Evolutionary conservation across 2,888 invertebrate genomes (phyloP).

Genomic region (Eupeodes latifasciatus): DNA sequence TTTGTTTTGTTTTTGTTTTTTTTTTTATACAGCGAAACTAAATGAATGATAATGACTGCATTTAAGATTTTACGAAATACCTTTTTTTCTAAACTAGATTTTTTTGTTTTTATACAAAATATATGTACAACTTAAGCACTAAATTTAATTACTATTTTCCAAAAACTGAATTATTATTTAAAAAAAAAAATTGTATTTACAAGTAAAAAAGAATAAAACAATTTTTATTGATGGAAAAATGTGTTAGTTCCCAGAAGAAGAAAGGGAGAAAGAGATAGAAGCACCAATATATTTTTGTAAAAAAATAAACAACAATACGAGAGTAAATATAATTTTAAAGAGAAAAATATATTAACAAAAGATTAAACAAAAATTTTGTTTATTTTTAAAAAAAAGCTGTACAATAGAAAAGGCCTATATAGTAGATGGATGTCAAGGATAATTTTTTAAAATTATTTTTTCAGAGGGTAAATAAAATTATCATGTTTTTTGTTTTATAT

Average conservation of each 20-base stretch:
- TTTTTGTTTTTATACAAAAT: constrained; percentile 53
- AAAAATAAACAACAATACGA: constrained; percentile 40
- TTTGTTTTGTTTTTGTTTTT: neutral
- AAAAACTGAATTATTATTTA: constrained; percentile 76
- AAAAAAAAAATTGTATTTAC: constrained; percentile 58
- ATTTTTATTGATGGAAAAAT: constrained; percentile 43
- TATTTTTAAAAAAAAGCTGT: constrained; percentile 63
- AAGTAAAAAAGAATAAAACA: constrained; percentile 55
- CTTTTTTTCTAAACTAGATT: constrained; percentile 51
- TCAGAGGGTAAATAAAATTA: constrained; percentile 36
- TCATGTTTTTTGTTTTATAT: constrained; percentile 45
- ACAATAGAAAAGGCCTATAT: constrained; percentile 64
- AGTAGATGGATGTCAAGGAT: constrained; percentile 58
- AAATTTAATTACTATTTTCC: constrained; percentile 62
- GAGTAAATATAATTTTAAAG: constrained; percentile 54
- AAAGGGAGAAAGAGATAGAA: constrained; percentile 68
- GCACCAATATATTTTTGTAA: constrained; percentile 71
- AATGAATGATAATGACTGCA: constrained; percentile 64
- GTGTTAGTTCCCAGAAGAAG: constrained; percentile 73
- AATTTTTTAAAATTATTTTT: constrained; percentile 19
- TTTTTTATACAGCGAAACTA: constrained; percentile 20
- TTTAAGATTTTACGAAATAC: constrained; percentile 47
- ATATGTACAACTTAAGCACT: constrained; percentile 79
- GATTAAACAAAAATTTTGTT: constrained; percentile 45
- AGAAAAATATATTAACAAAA: constrained; percentile 71